phyloP scores from a whole-genome alignment of 2,888 invertebrate genomes.

The Mythimna impura region DNA sequence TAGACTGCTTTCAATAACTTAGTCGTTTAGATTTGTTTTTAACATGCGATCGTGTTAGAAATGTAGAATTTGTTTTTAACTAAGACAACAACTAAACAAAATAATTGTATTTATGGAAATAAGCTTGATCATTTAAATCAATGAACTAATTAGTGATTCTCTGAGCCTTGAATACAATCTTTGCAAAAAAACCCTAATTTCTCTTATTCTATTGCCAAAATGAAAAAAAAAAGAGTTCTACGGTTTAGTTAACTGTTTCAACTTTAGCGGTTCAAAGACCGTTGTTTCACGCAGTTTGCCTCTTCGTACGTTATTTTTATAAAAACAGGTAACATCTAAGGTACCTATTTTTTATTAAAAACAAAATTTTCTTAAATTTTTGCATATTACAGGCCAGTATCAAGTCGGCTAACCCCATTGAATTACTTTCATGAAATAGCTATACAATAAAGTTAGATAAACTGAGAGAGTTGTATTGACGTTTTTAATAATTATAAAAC shows the following conservation, averaged over 20 bases:
- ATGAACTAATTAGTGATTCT: not conserved
- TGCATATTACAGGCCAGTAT: too few species aligned
- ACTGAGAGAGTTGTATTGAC: too few species aligned
- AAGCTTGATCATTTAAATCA: not conserved
- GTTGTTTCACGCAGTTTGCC: slow-evolving; percentile 24
- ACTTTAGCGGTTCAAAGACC: slow-evolving; percentile 51
- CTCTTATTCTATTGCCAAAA: slow-evolving; percentile 4
- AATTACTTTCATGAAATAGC: too few species aligned
- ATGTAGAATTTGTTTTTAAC: not conserved
- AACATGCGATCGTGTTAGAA: slow-evolving; percentile 47
- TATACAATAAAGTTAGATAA: too few species aligned
- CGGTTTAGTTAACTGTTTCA: slow-evolving; percentile 51
- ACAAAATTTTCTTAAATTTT: too few species aligned
- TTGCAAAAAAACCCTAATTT: not conserved
- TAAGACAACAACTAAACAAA: not conserved
- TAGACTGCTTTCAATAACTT: slow-evolving; percentile 44
- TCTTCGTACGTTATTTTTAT: not conserved
- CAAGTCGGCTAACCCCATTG: too few species aligned
- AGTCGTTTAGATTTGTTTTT: slow-evolving; percentile 43
- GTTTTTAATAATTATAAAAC: too few species aligned
- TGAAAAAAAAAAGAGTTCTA: not conserved
- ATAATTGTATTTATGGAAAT: not conserved
- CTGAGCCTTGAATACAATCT: not conserved
- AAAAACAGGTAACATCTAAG: too few species aligned
- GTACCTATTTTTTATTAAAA: too few species aligned